phyloP scores from a whole-genome alignment of 2,888 invertebrate genomes.

The Chymomyza caudatula region DNA sequence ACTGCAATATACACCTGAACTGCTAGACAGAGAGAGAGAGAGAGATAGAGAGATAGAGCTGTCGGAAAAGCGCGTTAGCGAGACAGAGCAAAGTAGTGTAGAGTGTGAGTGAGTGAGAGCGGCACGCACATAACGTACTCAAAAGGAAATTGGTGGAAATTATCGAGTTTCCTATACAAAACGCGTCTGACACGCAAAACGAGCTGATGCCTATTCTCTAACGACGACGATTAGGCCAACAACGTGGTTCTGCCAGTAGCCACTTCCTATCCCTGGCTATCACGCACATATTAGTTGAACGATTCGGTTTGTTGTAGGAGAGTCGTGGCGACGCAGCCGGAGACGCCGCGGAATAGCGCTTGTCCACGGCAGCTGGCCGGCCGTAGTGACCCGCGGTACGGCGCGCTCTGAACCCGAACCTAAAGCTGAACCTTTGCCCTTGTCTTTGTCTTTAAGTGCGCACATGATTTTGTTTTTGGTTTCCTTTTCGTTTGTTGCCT shows the following conservation, averaged over 20 bases:
- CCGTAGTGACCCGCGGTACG: not conserved
- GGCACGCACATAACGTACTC: slow-evolving; percentile 12
- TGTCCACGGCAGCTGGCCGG: not conserved
- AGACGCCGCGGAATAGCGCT: not conserved
- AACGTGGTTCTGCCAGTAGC: not conserved
- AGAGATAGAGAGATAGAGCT: too few species aligned
- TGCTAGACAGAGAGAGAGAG: not conserved
- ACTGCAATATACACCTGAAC: not conserved
- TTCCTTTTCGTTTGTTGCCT: slow-evolving; percentile 52
- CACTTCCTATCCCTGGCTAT: not conserved
- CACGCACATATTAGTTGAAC: not conserved
- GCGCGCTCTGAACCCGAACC: not conserved
- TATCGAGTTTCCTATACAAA: slow-evolving; percentile 71
- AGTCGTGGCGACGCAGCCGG: not conserved
- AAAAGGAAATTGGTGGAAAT: slow-evolving; percentile 69
- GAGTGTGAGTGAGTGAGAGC: not conserved
- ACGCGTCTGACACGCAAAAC: slow-evolving; percentile 65
- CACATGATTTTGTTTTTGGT: slow-evolving; percentile 37
- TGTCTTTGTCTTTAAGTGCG: slow-evolving; percentile 45
- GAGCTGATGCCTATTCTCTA: slow-evolving; percentile 12
- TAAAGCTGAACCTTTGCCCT: not conserved
- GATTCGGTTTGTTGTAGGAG: not conserved
- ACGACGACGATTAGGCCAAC: slow-evolving; percentile 14
- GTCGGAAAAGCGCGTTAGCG: too few species aligned
- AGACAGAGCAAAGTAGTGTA: too few species aligned